A percentile compares a stretch with the other conserved stretches of the same genome.
phyloP scores from a whole-genome alignment of 2,888 invertebrate species.

The Allygus modestus region DNA sequence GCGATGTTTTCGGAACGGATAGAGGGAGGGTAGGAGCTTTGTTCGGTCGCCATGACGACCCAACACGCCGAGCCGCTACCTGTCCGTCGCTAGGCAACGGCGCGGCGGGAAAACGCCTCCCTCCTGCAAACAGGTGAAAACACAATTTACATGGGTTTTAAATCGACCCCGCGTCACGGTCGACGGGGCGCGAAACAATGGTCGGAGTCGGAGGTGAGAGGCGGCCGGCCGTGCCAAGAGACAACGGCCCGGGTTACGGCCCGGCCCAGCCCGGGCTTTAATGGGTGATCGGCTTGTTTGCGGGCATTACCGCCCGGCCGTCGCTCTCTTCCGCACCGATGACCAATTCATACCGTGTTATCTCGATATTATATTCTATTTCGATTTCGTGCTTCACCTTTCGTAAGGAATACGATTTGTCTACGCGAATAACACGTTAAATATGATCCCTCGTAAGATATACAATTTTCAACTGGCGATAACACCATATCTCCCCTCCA shows the following conservation, averaged over 20 bases:
- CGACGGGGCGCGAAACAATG: conserved; percentile 24
- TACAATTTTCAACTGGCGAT: no score
- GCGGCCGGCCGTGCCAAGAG: not conserved
- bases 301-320: not conserved
- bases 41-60: conserved; percentile 36
- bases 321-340: not conserved
- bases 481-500: no score
- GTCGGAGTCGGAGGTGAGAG: not conserved
- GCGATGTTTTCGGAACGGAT: not conserved
- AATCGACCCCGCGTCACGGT: conserved; percentile 45
- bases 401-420: not conserved
- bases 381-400: not conserved
- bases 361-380: not conserved
- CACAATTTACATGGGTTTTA: conserved; percentile 55
- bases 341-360: not conserved
- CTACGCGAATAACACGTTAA: not conserved
- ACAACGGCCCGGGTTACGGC: not conserved
- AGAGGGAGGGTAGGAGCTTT: conserved; percentile 31
- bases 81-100: conserved; percentile 26
- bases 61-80: conserved; percentile 34
- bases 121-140: conserved; percentile 49
- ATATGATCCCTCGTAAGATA: no score
- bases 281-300: conserved; percentile 17
- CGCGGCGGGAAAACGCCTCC: conserved; percentile 43
- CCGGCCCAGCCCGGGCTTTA: conserved; percentile 4